Conservation (phyloP, 2,888 invertebrate species). For the Smittia aterrima region DNA sequence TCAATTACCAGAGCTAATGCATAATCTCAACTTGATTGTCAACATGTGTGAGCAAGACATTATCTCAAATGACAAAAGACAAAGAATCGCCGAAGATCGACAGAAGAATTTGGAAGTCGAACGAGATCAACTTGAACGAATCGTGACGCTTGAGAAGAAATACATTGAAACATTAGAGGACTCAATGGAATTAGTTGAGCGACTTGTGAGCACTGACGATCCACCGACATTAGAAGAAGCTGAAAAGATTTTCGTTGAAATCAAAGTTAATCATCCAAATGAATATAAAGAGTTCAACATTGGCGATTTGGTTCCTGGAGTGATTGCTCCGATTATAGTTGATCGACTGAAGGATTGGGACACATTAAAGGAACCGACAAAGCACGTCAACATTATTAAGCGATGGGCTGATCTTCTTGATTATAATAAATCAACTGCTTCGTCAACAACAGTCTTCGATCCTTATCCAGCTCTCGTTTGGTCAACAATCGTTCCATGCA, state of each 20-base stretch:
- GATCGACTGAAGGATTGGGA: constrained; percentile 75
- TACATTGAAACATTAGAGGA: constrained; percentile 70
- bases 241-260: constrained; percentile 51
- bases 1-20: constrained; percentile 82
- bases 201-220: constrained; percentile 52
- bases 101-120: constrained; percentile 74
- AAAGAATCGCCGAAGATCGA: constrained; percentile 70
- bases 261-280: constrained; percentile 63
- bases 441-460: constrained; percentile 54
- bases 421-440: constrained; percentile 42
- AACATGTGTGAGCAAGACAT: constrained; percentile 96
- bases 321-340: constrained; percentile 80
- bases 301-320: constrained; percentile 76
- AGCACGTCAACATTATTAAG: constrained; percentile 63
- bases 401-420: constrained; percentile 69
- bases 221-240: constrained; percentile 55
- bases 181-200: constrained; percentile 67
- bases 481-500: constrained; percentile 83
- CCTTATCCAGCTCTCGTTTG: constrained; percentile 82
- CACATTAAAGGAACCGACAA: constrained; percentile 67
- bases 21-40: constrained; percentile 88
- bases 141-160: constrained; percentile 68
- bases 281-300: constrained; percentile 85
- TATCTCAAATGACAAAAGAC: constrained; percentile 76
- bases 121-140: constrained; percentile 64